phyloP scores from a whole-genome alignment of 2,797 vertebrate species.

The Lophius americanus region DNA sequence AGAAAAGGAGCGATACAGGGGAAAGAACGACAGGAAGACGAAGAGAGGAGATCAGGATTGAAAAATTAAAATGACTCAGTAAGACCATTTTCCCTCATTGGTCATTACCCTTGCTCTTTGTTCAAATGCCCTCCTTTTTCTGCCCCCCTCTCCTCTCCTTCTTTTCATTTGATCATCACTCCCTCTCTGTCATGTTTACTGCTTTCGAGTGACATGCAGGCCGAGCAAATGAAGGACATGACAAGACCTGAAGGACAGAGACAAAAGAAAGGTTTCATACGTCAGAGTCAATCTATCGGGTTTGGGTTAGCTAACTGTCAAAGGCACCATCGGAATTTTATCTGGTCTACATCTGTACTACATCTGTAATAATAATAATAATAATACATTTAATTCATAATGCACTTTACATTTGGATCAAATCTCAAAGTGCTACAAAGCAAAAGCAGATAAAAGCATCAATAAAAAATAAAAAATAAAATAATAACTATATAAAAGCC shows the following conservation, averaged over 20 bases:
- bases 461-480: too few species aligned
- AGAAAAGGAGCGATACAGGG: neutral
- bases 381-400: too few species aligned
- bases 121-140: neutral
- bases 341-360: too few species aligned
- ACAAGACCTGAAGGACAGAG: neutral
- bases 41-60: conserved; percentile 15
- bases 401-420: too few species aligned
- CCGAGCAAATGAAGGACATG: neutral
- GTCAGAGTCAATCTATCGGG: neutral
- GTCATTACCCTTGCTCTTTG: conserved; percentile 21
- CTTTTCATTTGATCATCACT: neutral
- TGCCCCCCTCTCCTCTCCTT: neutral
- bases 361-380: too few species aligned
- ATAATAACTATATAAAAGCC: too few species aligned
- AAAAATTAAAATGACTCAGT: conserved; percentile 27
- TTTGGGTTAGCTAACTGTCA: too few species aligned
- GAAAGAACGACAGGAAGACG: conserved; percentile 8
- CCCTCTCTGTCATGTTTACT: neutral
- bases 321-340: too few species aligned
- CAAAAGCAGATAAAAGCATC: too few species aligned
- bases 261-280: neutral
- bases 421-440: too few species aligned
- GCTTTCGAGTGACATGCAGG: conserved; percentile 1
- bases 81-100: conserved; percentile 4